phyloP scores from a whole-genome alignment of 2,888 invertebrate genomes.

The Cataglyphis altisquamis region DNA sequence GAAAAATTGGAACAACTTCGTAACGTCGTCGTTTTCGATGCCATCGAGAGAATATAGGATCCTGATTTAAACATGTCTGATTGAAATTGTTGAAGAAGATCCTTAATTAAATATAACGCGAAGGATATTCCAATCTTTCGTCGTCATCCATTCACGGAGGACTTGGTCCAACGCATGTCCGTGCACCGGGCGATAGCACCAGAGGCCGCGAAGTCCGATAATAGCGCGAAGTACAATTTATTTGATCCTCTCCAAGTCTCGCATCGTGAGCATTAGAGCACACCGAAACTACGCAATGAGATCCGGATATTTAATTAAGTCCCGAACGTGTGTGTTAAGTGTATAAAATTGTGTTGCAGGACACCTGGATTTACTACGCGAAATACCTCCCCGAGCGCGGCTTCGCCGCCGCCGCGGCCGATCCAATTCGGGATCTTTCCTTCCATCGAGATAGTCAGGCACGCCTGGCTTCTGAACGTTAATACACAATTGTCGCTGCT shows the following conservation, averaged over 20 bases:
- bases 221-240: conserved; percentile 77
- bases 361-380: conserved; percentile 76
- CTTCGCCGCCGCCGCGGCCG: neutral
- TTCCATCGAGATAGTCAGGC: conserved; percentile 77
- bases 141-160: neutral
- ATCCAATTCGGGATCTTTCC: conserved; percentile 60
- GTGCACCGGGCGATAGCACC: conserved; percentile 68
- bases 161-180: conserved; percentile 30
- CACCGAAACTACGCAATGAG: conserved; percentile 77
- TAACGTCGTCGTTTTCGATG: neutral
- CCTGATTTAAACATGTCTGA: neutral
- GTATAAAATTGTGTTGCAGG: conserved; percentile 80
- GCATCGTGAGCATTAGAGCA: conserved; percentile 77
- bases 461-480: conserved; percentile 78
- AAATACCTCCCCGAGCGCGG: conserved; percentile 68
- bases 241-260: conserved; percentile 80
- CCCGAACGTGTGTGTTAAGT: conserved; percentile 77
- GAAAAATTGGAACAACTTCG: neutral
- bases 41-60: neutral
- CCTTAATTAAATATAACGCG: neutral
- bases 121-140: neutral
- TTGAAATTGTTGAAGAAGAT: too few species aligned
- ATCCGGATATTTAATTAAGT: conserved; percentile 77
- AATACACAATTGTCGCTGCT: conserved; percentile 85
- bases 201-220: conserved; percentile 73